Percentiles rank a stretch among this genome's conserved stretches.
These are phyloP conservation scores for Oreochromis grahami DNA, from an alignment of 2,797 vertebrate species.

Conservation along the genomic window DNA sequence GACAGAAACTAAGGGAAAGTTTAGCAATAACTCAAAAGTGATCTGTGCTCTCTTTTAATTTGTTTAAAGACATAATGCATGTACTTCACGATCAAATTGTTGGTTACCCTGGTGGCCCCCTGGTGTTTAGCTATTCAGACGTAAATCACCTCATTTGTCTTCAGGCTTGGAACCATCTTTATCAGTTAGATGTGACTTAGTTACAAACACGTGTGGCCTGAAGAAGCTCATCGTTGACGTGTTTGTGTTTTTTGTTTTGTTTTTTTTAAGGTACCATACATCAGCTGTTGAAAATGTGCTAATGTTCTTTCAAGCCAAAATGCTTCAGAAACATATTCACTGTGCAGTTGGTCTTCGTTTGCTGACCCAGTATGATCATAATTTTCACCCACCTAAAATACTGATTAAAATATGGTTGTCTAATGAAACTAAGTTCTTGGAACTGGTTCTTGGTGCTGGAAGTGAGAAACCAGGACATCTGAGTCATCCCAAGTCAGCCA, in stretches of 20 bases:
- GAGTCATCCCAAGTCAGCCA: neutral
- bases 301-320: neutral
- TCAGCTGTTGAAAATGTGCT: neutral
- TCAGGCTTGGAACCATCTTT: neutral
- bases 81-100: neutral
- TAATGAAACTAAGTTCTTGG: neutral
- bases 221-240: neutral
- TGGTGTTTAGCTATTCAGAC: neutral
- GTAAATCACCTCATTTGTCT: neutral
- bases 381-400: neutral
- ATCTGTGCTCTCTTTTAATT: neutral
- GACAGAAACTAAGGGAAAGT: conserved; percentile 10
- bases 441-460: neutral
- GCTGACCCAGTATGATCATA: neutral
- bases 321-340: neutral
- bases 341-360: neutral
- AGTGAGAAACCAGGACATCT: neutral
- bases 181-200: neutral
- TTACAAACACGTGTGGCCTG: neutral
- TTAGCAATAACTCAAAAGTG: neutral
- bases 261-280: neutral
- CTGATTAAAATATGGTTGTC: neutral
- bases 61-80: neutral
- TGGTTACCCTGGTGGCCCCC: neutral
- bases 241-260: neutral